phyloP scores from a whole-genome alignment of 2,797 vertebrate species.

The Sebastes kiyomatsui region DNA sequence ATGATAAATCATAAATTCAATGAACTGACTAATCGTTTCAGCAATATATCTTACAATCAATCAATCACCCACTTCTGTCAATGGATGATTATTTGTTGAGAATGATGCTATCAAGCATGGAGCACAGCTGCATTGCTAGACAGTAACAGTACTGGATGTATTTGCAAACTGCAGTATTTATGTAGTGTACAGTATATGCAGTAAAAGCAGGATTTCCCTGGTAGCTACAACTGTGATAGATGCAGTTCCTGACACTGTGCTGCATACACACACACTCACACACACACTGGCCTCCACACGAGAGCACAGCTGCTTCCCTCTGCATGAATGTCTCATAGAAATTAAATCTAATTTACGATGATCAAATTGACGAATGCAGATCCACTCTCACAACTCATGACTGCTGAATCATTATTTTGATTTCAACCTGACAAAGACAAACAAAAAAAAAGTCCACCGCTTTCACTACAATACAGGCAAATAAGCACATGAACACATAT shows the following conservation, averaged over 20 bases:
- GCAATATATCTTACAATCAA: not conserved
- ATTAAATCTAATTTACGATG: constrained; percentile 33
- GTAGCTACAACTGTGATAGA: not conserved
- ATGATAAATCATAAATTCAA: not conserved
- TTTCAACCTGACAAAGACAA: not conserved
- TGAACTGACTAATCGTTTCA: not conserved
- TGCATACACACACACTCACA: not conserved
- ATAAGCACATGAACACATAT: not conserved
- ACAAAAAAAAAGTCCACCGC: not conserved
- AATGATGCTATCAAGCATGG: not conserved
- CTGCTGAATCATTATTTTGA: constrained; percentile 6
- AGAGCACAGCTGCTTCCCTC: constrained; percentile 14
- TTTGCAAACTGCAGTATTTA: not conserved
- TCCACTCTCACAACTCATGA: not conserved
- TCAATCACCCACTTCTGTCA: not conserved
- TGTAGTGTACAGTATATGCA: not conserved
- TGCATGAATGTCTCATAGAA: constrained; percentile 5
- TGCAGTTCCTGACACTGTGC: not conserved
- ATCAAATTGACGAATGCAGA: constrained; percentile 38
- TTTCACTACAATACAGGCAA: not conserved
- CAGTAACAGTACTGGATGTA: not conserved
- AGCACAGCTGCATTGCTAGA: not conserved
- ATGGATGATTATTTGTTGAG: not conserved
- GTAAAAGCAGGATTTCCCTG: not conserved
- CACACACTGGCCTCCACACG: not conserved